Percentiles rank a stretch among this genome's conserved stretches.
These are phyloP conservation scores for Phyllotis vaccarum DNA, from an alignment of 2,797 vertebrate species.

Conservation along the genomic window DNA sequence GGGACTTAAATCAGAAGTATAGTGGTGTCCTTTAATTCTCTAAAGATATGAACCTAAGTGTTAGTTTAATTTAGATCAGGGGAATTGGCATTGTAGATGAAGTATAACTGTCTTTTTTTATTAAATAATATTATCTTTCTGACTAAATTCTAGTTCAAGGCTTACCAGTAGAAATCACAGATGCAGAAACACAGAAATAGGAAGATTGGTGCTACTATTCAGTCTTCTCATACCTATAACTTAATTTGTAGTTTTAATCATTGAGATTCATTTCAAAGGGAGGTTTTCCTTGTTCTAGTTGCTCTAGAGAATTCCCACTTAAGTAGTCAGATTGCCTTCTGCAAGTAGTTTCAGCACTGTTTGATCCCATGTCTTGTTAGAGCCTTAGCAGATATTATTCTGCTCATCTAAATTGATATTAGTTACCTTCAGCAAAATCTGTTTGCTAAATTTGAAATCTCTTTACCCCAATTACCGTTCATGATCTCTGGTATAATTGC, in stretches of 20 bases:
- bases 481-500: constrained; percentile 57
- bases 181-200: constrained; percentile 39
- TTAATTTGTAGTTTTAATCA: constrained; percentile 46
- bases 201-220: not conserved
- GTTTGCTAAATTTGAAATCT: not conserved
- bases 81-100: constrained; percentile 33
- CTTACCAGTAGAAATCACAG: constrained; percentile 34
- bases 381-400: constrained; percentile 35
- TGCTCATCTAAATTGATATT: constrained; percentile 50
- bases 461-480: not conserved
- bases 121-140: constrained; percentile 1
- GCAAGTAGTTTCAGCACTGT: not conserved
- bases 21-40: constrained; percentile 23
- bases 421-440: constrained; percentile 29
- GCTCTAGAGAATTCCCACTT: constrained; percentile 41
- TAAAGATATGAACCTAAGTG: constrained; percentile 52
- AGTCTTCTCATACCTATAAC: not conserved
- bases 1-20: constrained; percentile 28
- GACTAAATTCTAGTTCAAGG: not conserved
- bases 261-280: constrained; percentile 43
- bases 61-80: constrained; percentile 63
- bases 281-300: constrained; percentile 8
- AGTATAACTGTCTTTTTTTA: constrained; percentile 52
- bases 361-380: constrained; percentile 45
- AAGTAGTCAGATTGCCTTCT: constrained; percentile 30